These are phyloP conservation scores for Steromphala cineraria DNA, from an alignment of 2,888 invertebrate species.

Conservation along the genomic window DNA sequence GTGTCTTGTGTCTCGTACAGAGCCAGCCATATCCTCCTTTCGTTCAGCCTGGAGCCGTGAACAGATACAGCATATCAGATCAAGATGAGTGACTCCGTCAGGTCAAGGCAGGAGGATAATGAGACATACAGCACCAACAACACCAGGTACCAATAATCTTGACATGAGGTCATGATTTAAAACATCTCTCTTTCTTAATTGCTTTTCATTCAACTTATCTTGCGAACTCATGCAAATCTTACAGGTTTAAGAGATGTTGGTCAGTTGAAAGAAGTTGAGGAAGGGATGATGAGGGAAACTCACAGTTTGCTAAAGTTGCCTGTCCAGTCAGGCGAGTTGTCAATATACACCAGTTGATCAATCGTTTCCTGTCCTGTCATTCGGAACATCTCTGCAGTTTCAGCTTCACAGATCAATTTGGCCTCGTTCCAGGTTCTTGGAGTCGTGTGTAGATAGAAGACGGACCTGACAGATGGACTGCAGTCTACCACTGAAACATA, in stretches of 20 bases:
- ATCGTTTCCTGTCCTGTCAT: neutral
- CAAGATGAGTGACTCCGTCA: too few relatives aligned
- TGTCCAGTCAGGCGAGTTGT: neutral
- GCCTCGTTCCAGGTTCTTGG: constrained; percentile 38
- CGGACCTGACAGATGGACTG: constrained; percentile 28
- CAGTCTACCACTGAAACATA: neutral
- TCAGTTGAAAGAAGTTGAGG: too few relatives aligned
- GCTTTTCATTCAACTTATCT: too few relatives aligned
- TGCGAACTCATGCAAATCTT: too few relatives aligned
- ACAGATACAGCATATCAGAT: neutral
- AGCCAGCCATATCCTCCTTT: neutral
- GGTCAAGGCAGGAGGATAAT: too few relatives aligned
- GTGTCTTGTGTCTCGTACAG: neutral
- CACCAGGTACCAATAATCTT: too few relatives aligned
- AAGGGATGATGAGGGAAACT: neutral
- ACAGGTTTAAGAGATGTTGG: too few relatives aligned
- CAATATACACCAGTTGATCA: neutral
- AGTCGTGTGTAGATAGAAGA: constrained; percentile 38
- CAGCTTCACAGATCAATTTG: constrained; percentile 25
- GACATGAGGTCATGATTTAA: too few relatives aligned
- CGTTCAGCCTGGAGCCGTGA: neutral
- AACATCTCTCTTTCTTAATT: too few relatives aligned
- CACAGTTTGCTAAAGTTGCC: constrained; percentile 5
- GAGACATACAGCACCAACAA: too few relatives aligned
- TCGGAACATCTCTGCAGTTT: neutral